Evolutionary conservation across 1,140 invertebrate species (phyloP).

Genomic region (Bombus impatiens): DNA sequence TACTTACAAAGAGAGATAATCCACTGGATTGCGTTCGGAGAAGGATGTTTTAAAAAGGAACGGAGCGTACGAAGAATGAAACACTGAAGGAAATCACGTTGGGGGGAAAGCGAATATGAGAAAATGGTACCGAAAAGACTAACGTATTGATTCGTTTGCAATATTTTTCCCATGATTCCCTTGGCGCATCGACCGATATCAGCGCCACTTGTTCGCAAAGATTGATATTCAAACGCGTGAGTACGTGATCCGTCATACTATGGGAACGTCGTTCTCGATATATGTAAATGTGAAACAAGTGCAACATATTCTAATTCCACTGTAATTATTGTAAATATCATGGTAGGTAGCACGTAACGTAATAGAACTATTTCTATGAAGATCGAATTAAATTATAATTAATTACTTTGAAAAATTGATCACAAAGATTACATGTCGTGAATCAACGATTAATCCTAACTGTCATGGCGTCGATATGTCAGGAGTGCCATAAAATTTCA

Average conservation of each 20-base stretch:
- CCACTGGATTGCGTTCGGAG: too few relatives aligned
- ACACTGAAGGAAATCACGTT: too few relatives aligned
- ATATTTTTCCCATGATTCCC: conserved; percentile 1
- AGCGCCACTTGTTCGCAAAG: not conserved
- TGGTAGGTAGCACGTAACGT: not conserved
- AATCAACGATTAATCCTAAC: not conserved
- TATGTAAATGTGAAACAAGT: too few relatives aligned
- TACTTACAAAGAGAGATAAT: too few relatives aligned
- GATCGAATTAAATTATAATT: not conserved
- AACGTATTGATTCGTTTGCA: not conserved
- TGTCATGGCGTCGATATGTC: not conserved
- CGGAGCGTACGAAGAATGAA: too few relatives aligned
- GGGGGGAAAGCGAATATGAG: too few relatives aligned
- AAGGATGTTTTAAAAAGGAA: too few relatives aligned
- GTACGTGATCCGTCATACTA: not conserved
- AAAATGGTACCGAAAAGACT: too few relatives aligned
- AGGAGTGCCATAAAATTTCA: not conserved
- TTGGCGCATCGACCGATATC: not conserved
- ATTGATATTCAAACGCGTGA: not conserved
- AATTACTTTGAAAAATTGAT: not conserved
- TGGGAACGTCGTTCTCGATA: not conserved
- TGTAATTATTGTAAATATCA: not conserved
- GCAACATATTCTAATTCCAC: too few relatives aligned
- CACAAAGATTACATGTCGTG: too few relatives aligned
- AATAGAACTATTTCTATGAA: not conserved